Conservation (phyloP, 2,888 invertebrate species). For the Formica aserva region DNA sequence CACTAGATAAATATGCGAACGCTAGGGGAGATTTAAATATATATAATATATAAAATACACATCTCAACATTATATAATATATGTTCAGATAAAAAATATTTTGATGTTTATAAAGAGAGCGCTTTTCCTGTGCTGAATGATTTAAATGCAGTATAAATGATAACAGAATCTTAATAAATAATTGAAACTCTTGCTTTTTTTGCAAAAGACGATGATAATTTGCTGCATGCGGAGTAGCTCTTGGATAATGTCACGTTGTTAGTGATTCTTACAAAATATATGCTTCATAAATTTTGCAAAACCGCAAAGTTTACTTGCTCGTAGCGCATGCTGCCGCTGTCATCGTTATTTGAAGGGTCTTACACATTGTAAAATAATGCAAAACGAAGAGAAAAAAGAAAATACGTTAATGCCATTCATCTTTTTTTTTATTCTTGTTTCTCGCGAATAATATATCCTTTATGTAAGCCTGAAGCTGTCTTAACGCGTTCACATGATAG, state of each 20-base stretch:
- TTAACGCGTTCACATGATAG: not conserved
- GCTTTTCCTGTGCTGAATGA: not conserved
- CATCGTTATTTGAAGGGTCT: not conserved
- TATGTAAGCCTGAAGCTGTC: not conserved
- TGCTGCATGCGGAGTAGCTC: not conserved
- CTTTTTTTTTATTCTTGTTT: conserved; percentile 15
- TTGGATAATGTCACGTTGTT: not conserved
- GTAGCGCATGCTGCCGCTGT: not conserved
- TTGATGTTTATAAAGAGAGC: not conserved
- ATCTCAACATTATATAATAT: not conserved
- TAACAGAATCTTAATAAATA: not conserved
- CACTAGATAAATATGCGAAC: not conserved
- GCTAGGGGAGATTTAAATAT: not conserved
- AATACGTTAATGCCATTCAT: conserved; percentile 6
- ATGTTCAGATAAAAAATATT: not conserved
- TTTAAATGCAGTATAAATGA: not conserved
- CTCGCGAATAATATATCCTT: conserved; percentile 19
- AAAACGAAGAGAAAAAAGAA: not conserved
- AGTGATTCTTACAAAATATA: not conserved
- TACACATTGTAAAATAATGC: not conserved
- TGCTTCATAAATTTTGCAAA: conserved; percentile 50
- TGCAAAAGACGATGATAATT: not conserved
- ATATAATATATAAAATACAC: not conserved
- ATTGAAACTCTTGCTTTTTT: not conserved
- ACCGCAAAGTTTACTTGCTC: conserved; percentile 25